phyloP scores from a whole-genome alignment of 2,113 vertebrate genomes.

The Laticauda colubrina region DNA sequence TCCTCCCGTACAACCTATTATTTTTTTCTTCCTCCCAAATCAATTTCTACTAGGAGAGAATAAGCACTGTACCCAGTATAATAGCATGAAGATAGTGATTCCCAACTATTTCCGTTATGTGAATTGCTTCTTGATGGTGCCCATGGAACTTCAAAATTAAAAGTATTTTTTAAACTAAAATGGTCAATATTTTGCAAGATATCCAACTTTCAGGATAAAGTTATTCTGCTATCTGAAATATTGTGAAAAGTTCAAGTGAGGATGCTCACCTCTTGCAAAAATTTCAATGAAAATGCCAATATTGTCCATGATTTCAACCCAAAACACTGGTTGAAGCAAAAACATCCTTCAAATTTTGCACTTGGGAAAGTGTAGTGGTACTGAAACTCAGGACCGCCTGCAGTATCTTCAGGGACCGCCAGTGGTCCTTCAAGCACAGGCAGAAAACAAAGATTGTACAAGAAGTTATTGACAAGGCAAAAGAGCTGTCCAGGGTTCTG shows the following conservation, averaged over 20 bases:
- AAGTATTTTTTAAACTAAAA: not conserved
- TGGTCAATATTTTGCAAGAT: not conserved
- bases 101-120: not conserved
- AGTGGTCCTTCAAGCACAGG: not conserved
- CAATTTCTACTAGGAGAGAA: not conserved
- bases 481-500: slow-evolving; percentile 11
- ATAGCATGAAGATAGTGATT: not conserved
- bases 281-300: not conserved
- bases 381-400: not conserved
- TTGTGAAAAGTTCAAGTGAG: not conserved
- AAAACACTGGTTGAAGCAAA: not conserved
- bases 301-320: not conserved
- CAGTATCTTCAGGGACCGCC: not conserved
- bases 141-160: not conserved
- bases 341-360: not conserved
- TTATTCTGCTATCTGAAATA: not conserved
- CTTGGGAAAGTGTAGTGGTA: not conserved
- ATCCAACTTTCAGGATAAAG: not conserved
- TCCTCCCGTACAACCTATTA: not conserved
- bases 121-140: not conserved
- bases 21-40: not conserved
- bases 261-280: not conserved
- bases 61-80: not conserved
- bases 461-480: not conserved
- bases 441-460: not conserved